phyloP scores from a whole-genome alignment of 2,888 invertebrate genomes.

The Ernsta delagoae region DNA sequence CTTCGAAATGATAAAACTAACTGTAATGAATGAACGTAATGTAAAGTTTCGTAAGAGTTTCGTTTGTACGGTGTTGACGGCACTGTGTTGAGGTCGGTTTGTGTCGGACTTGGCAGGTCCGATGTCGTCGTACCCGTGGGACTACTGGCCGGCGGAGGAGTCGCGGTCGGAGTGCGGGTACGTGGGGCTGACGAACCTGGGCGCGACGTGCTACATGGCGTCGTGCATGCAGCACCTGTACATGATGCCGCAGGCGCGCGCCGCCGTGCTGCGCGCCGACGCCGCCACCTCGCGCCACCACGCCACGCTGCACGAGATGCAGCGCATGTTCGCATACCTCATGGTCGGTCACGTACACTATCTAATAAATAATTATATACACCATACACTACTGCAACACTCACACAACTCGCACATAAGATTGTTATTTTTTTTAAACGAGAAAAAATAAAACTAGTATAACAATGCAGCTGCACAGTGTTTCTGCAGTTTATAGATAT shows the following conservation, averaged over 20 bases:
- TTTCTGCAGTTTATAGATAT: too few relatives aligned
- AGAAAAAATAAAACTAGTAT: too few relatives aligned
- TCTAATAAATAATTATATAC: too few relatives aligned
- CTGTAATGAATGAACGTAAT: too few relatives aligned
- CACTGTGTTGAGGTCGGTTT: too few relatives aligned
- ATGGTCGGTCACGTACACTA: slow-evolving; percentile 81
- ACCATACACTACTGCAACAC: too few relatives aligned
- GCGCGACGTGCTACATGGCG: slow-evolving; percentile 99
- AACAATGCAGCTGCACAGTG: too few relatives aligned
- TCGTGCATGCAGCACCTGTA: slow-evolving; percentile 98
- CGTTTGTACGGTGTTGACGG: too few relatives aligned
- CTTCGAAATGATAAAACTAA: too few relatives aligned
- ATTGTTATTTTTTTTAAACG: too few relatives aligned
- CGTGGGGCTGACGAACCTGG: slow-evolving; percentile 96
- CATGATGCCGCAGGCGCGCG: slow-evolving; percentile 97
- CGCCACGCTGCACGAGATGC: slow-evolving; percentile 93
- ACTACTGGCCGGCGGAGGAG: slow-evolving; percentile 99
- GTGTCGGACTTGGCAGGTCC: slow-evolving; percentile 80
- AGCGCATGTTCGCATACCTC: slow-evolving; percentile 97
- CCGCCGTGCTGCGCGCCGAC: slow-evolving; percentile 92
- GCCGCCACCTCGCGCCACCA: slow-evolving; percentile 91
- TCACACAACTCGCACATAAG: too few relatives aligned
- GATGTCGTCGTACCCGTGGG: slow-evolving; percentile 96
- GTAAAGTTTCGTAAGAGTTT: too few relatives aligned
- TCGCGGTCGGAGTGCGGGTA: slow-evolving; percentile 97